Conservation (phyloP, 2,888 invertebrate genomes). For the Epirrhoe tristata region DNA sequence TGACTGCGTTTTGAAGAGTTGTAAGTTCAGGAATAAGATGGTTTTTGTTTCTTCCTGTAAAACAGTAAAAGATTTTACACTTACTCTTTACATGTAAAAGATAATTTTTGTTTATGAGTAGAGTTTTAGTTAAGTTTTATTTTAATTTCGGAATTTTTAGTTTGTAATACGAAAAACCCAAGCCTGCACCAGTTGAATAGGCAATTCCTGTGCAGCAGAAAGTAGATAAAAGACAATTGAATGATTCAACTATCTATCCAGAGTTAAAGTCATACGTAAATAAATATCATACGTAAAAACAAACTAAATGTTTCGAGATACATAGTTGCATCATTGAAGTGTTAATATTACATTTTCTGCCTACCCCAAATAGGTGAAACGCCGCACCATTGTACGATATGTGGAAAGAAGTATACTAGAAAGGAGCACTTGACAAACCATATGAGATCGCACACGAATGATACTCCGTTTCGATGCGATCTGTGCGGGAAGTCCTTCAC, state of each 20-base stretch:
- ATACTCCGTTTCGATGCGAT: conserved; percentile 94
- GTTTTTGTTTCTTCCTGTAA: not conserved
- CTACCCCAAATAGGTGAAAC: conserved; percentile 89
- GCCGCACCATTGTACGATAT: conserved; percentile 94
- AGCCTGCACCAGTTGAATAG: conserved; percentile 73
- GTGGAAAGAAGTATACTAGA: conserved; percentile 95
- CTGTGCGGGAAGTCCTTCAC: conserved; percentile 95
- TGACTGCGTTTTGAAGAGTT: not conserved
- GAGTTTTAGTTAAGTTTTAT: conserved; percentile 33
- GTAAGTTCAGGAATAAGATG: not conserved
- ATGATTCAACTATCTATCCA: conserved; percentile 81
- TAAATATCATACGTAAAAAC: conserved; percentile 47
- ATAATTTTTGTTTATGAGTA: conserved; percentile 12
- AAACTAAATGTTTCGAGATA: conserved; percentile 64
- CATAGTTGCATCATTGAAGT: conserved; percentile 84
- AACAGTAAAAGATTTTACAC: too few relatives aligned
- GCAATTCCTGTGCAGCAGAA: conserved; percentile 75
- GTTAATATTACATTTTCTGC: conserved; percentile 62
- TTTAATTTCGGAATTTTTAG: conserved; percentile 62
- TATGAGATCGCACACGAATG: conserved; percentile 95
- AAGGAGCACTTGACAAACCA: conserved; percentile 96
- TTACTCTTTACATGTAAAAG: too few relatives aligned
- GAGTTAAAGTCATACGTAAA: conserved; percentile 23
- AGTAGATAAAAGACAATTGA: conserved; percentile 71
- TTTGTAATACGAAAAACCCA: conserved; percentile 65